Evolutionary conservation across 2,113 vertebrate species (phyloP).

Genomic region (Ictidomys tridecemlineatus): DNA sequence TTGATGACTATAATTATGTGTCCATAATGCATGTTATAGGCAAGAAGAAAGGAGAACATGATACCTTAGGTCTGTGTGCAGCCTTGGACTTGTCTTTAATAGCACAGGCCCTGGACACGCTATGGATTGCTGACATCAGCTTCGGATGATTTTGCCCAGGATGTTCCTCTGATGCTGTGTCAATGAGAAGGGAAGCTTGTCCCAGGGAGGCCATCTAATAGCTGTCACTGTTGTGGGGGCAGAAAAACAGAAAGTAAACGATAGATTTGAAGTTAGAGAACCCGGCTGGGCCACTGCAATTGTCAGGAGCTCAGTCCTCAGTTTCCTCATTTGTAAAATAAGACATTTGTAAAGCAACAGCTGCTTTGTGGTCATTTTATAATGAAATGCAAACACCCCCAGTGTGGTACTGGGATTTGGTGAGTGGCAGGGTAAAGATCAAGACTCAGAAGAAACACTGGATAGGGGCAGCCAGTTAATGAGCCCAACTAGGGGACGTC

Average conservation of each 20-base stretch:
- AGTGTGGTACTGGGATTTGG: background rate
- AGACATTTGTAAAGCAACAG: background rate
- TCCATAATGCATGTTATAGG: conserved; percentile 53
- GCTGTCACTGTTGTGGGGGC: background rate
- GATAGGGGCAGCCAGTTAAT: background rate
- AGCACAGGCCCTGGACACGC: background rate
- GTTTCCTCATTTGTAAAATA: conserved; percentile 56
- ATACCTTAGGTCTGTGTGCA: background rate
- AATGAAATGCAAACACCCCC: background rate
- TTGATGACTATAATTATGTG: conserved; percentile 72
- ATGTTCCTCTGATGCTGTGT: background rate
- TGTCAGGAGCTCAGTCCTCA: background rate
- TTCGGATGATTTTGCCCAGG: background rate
- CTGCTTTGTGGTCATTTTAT: background rate
- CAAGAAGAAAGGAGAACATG: conserved; percentile 16
- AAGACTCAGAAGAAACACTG: background rate
- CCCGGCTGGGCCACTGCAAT: too few relatives aligned
- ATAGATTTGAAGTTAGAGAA: background rate
- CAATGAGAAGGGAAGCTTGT: background rate
- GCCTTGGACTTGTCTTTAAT: conserved; percentile 15
- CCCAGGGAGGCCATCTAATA: background rate
- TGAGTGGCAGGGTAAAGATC: background rate
- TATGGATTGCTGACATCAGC: background rate
- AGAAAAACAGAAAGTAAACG: background rate
- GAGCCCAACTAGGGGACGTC: background rate